Evolutionary conservation across 1,140 invertebrate genomes (phyloP).

Genomic region (Steinernema khuongi): DNA sequence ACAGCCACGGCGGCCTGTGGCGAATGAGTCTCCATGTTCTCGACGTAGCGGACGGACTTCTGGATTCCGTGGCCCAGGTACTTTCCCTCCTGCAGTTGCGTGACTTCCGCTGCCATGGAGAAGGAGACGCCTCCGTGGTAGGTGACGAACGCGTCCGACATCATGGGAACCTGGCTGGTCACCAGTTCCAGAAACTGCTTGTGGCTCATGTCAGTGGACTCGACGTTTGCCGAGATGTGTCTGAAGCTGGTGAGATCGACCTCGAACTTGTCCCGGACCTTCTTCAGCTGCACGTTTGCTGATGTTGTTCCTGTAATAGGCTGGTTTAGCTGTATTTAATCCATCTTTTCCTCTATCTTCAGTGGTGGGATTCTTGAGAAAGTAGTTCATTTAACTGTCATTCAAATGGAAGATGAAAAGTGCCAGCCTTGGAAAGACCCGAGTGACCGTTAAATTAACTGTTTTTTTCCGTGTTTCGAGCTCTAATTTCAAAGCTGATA

Average conservation of each 20-base stretch:
- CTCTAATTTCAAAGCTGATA: too few species aligned
- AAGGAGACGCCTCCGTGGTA: background rate
- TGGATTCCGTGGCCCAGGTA: conserved; percentile 6
- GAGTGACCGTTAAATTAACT: too few species aligned
- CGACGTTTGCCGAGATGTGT: background rate
- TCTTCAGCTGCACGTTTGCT: background rate
- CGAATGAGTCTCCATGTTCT: background rate
- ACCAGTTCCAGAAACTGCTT: conserved; percentile 6
- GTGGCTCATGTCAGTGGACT: background rate
- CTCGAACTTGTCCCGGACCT: background rate
- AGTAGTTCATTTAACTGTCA: too few species aligned
- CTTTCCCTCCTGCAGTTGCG: background rate
- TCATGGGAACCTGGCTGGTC: conserved; percentile 1
- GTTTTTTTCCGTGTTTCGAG: too few species aligned
- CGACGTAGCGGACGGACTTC: background rate
- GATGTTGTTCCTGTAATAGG: background rate
- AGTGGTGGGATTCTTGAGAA: too few species aligned
- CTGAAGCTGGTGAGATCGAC: background rate
- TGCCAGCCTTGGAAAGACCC: too few species aligned
- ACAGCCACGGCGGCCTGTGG: background rate
- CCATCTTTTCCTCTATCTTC: too few species aligned
- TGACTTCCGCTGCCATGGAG: background rate
- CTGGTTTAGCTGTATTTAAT: too few species aligned
- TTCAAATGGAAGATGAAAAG: too few species aligned
- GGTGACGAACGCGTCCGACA: background rate